Conservation (phyloP, 1,140 invertebrate species). For the Lasioglossum baleicum region DNA sequence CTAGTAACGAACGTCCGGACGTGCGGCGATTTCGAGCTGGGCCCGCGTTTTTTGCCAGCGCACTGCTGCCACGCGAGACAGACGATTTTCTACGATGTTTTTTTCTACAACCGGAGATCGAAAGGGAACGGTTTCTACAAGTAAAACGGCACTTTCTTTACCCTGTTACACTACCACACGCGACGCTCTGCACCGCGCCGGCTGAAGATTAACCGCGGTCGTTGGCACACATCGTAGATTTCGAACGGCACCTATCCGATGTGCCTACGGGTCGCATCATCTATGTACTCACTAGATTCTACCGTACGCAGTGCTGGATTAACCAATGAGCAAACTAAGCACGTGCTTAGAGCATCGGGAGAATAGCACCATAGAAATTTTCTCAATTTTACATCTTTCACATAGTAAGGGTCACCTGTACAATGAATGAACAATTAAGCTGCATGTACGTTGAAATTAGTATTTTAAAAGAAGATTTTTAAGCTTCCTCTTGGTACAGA, state of each 20-base stretch:
- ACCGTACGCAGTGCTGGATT: too few relatives aligned
- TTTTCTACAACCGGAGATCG: background rate
- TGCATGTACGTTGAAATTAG: too few relatives aligned
- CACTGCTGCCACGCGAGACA: background rate
- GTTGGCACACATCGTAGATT: background rate
- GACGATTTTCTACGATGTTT: background rate
- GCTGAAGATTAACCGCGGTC: background rate
- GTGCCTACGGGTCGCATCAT: background rate
- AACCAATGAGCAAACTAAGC: too few relatives aligned
- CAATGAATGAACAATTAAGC: too few relatives aligned
- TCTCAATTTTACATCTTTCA: too few relatives aligned
- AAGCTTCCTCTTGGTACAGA: too few relatives aligned
- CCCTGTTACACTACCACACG: background rate
- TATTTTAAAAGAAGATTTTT: too few relatives aligned
- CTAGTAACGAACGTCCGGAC: background rate
- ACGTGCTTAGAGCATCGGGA: too few relatives aligned
- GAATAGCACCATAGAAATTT: too few relatives aligned
- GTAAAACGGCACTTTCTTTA: conserved; percentile 49
- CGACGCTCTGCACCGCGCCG: background rate
- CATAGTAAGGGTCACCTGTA: too few relatives aligned
- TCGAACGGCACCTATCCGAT: background rate
- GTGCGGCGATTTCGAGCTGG: background rate
- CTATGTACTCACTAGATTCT: too few relatives aligned
- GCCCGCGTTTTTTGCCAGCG: background rate
- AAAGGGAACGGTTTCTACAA: background rate